Evolutionary conservation across 2,797 vertebrate species (phyloP).

Genomic region (Poliocrania exsul): DNA sequence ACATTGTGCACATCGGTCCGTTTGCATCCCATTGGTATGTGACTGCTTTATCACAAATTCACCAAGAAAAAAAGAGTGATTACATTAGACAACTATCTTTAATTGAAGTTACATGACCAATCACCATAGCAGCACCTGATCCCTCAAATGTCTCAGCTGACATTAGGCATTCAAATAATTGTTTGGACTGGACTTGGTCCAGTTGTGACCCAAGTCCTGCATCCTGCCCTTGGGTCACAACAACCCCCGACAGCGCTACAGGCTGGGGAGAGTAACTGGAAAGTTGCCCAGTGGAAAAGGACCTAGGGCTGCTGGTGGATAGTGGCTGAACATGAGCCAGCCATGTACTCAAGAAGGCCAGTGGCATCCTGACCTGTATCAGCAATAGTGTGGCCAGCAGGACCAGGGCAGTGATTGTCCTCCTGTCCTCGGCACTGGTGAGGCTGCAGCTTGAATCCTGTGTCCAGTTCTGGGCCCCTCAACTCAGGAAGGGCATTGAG

Average conservation of each 20-base stretch:
- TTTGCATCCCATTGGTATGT: accelerated
- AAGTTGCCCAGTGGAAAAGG: neutral
- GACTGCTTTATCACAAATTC: neutral
- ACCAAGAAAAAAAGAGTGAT: neutral
- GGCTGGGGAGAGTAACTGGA: neutral
- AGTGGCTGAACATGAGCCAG: neutral
- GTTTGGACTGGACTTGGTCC: neutral
- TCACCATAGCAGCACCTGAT: neutral
- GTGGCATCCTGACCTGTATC: neutral
- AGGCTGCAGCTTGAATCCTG: neutral
- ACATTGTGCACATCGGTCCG: neutral
- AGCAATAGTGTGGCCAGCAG: neutral
- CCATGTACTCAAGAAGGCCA: neutral
- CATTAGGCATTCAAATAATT: neutral
- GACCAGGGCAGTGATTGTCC: neutral
- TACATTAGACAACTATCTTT: neutral
- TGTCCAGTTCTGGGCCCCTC: neutral
- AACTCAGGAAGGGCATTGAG: accelerated
- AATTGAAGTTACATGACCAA: neutral
- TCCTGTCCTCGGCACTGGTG: accelerated
- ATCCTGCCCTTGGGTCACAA: neutral
- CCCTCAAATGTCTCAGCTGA: neutral
- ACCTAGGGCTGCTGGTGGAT: neutral
- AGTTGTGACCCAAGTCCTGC: neutral
- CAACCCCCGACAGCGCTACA: neutral